These are phyloP conservation scores for Leucoptera coffeella DNA, from an alignment of 2,888 invertebrate genomes.

Conservation along the genomic window DNA sequence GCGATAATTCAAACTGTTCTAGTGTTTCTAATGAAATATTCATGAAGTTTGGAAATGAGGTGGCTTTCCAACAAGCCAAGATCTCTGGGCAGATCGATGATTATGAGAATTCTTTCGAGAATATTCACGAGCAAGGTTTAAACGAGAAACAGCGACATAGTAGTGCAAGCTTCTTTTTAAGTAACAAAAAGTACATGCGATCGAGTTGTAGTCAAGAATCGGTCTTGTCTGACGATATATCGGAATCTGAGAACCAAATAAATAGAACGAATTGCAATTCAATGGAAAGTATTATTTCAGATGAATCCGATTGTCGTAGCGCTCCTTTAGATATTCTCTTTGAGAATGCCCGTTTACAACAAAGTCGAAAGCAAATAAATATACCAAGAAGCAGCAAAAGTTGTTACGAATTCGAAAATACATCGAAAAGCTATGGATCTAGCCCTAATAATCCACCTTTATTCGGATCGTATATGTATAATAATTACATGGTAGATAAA, in stretches of 20 bases:
- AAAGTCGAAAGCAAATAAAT: conserved; percentile 25
- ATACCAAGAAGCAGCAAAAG: conserved; percentile 41
- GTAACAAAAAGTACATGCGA: conserved; percentile 58
- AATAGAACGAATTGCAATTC: conserved; percentile 67
- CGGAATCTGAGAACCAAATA: conserved; percentile 40
- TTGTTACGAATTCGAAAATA: conserved; percentile 44
- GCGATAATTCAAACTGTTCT: conserved; percentile 45
- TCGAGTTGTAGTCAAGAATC: conserved; percentile 70
- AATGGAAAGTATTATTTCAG: conserved; percentile 73
- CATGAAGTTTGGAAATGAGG: conserved; percentile 41
- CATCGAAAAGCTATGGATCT: conserved; percentile 58
- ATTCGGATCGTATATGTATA: conserved; percentile 50
- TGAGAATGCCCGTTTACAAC: no score
- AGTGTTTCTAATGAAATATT: conserved; percentile 49
- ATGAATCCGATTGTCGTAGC: conserved; percentile 71
- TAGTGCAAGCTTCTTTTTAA: conserved; percentile 77
- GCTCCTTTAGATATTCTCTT: conserved; percentile 71
- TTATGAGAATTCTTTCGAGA: conserved; percentile 41
- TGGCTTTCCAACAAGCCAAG: conserved; percentile 41
- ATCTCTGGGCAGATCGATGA: conserved; percentile 42
- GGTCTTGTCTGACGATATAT: conserved; percentile 66
- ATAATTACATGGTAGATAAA: conserved; percentile 30
- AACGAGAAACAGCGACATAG: conserved; percentile 57
- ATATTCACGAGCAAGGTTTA: conserved; percentile 27
- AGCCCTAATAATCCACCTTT: conserved; percentile 54